Percentiles rank a stretch among this genome's conserved stretches.
Conservation (phyloP, 1,140 invertebrate genomes). For the Saccostrea echinata region DNA sequence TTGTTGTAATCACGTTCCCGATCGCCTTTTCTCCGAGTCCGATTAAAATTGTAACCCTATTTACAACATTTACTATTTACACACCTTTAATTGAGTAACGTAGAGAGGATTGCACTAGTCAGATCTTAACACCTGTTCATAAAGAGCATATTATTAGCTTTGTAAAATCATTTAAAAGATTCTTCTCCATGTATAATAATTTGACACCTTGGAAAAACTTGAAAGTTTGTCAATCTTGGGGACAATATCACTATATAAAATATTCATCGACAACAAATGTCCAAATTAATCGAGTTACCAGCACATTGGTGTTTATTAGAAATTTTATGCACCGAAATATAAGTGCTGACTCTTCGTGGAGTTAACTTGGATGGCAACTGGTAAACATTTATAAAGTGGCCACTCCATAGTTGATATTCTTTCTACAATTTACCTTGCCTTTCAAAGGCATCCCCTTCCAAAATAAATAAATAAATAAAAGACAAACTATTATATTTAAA, state of each 20-base stretch:
- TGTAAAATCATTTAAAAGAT: conserved; percentile 34
- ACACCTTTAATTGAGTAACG: conserved; percentile 26
- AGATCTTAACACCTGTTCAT: conserved; percentile 24
- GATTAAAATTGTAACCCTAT: conserved; percentile 17
- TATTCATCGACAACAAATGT: background rate
- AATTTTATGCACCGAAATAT: too few species aligned
- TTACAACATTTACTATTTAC: conserved; percentile 6
- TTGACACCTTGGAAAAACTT: conserved; percentile 16
- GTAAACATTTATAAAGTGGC: too few species aligned
- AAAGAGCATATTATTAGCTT: conserved; percentile 29
- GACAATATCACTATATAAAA: background rate
- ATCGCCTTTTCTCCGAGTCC: conserved; percentile 23
- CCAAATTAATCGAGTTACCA: too few species aligned
- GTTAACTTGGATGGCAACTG: too few species aligned
- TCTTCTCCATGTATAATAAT: background rate
- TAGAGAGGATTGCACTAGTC: conserved; percentile 23
- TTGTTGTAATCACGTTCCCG: conserved; percentile 28
- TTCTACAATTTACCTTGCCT: too few species aligned
- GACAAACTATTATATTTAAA: too few species aligned
- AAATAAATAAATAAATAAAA: too few species aligned
- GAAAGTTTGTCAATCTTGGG: background rate
- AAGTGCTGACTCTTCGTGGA: too few species aligned
- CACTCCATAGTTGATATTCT: too few species aligned
- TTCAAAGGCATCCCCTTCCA: too few species aligned
- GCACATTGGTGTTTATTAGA: too few species aligned